These are phyloP conservation scores for Chymomyza fuscimana DNA, from an alignment of 2,888 invertebrate species.

Conservation along the genomic window DNA sequence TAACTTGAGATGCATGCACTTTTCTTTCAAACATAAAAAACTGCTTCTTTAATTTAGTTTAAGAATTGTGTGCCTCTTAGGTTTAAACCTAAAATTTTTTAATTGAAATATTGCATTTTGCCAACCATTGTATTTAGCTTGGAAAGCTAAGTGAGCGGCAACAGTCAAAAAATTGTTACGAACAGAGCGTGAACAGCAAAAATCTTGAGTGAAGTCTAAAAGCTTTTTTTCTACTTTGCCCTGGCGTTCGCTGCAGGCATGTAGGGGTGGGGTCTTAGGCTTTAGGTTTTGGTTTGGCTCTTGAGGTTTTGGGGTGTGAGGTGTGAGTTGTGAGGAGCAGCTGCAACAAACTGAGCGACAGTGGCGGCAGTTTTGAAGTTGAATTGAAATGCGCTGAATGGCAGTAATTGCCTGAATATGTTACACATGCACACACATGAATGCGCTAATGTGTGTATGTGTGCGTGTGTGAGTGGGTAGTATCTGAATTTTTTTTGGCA, in stretches of 20 bases:
- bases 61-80: no score
- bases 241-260: neutral
- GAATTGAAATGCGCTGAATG: conserved; percentile 73
- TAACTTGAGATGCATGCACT: no score
- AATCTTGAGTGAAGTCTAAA: conserved; percentile 73
- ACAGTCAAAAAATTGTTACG: conserved; percentile 71
- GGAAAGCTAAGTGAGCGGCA: conserved; percentile 51
- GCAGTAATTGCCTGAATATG: conserved; percentile 73
- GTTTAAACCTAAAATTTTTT: neutral
- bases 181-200: conserved; percentile 68
- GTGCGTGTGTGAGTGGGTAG: conserved; percentile 1
- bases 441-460: conserved; percentile 48
- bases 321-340: no score
- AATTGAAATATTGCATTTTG: conserved; percentile 22
- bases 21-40: no score
- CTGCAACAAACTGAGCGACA: conserved; percentile 6
- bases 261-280: neutral
- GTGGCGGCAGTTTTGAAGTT: conserved; percentile 66
- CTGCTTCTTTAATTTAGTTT: no score
- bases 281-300: neutral
- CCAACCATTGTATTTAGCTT: conserved; percentile 6
- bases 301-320: neutral
- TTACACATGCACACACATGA: conserved; percentile 66
- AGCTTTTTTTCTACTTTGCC: conserved; percentile 62
- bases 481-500: conserved; percentile 34